Base-by-base conservation (phyloP, 2,797 vertebrate genomes). In the Ctenopoma multispine region DNA sequence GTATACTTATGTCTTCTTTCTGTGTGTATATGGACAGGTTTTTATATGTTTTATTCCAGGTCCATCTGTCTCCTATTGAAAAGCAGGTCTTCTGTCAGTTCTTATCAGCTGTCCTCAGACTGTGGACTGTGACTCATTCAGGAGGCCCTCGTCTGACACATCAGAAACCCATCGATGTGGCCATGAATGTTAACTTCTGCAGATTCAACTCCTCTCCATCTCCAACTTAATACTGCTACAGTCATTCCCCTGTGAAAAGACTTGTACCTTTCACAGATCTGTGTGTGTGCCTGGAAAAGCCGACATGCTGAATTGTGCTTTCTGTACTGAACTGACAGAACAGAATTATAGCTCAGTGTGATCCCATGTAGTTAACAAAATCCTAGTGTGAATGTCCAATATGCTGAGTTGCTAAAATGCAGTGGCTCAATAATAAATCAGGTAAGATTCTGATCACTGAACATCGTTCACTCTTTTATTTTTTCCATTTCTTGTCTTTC, bases 51-150 rank as follows among this genome's bases (percentile, higher is more conserved):
- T 72, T 69, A 63, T 76, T 85, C 80, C 71, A 68, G 60, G 61
- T 79, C 77, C 79, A 78, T 83, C 57, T 75, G 62, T 84, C 75
- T 80, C 67, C 49, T 13, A 29, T 27, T 82, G 64, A 84, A 82
- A 75, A 73, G 83, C 82, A 57, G 78, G 78, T 82, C 79, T 54
- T 77, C 73, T 31, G 54, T 85, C 74, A 79, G 72, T 76, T 88
- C 90, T 91, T 91, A 93, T 92, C 91, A 83, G 87, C 75, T 72
- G 46, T 73, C 49, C 81, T 90, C 90, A 92, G 88, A 75, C 87
- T 57, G 75, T 11, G 67, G 73, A 80, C 79, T 74, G 85, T 77
- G 84, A 81, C 79, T 85, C 87, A 88, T 79, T 88, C 74, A 85
- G 77, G 56, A 63, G 68, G 49, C 69, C 53, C 41, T 54, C 55